These are phyloP conservation scores for Scophthalmus maximus DNA, from an alignment of 2,113 vertebrate species.

Conservation along the genomic window DNA sequence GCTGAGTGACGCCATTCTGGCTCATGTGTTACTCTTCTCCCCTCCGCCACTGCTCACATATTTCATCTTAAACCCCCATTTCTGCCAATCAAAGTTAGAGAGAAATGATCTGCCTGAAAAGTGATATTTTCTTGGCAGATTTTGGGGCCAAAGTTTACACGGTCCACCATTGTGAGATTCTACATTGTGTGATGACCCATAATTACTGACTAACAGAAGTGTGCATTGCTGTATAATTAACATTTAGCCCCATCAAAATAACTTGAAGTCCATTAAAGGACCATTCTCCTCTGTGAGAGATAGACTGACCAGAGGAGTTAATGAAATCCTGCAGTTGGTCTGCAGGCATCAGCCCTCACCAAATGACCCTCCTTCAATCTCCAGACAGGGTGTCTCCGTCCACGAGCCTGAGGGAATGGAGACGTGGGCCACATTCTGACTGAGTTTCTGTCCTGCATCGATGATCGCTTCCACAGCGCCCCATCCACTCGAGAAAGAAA, in stretches of 20 bases:
- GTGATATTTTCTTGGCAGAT: constrained; percentile 61
- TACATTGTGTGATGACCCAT: constrained; percentile 56
- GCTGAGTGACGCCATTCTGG: constrained; percentile 50
- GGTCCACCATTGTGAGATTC: constrained; percentile 42
- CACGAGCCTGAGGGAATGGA: constrained; percentile 46
- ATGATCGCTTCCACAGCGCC: constrained; percentile 66
- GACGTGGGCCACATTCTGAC: constrained; percentile 65
- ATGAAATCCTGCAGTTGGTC: constrained; percentile 74
- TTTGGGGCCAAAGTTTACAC: constrained; percentile 41
- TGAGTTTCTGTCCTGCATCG: constrained; percentile 53
- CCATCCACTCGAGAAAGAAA: constrained; percentile 52
- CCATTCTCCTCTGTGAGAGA: constrained; percentile 63
- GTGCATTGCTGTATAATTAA: constrained; percentile 70
- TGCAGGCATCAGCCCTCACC: constrained; percentile 46
- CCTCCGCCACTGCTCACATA: constrained; percentile 62
- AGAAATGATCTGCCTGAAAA: constrained; percentile 62
- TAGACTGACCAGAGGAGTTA: constrained; percentile 68
- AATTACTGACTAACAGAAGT: constrained; percentile 63
- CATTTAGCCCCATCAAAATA: constrained; percentile 70
- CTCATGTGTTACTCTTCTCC: constrained; percentile 54
- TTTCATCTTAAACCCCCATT: constrained; percentile 62
- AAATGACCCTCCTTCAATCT: constrained; percentile 71
- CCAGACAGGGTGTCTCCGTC: constrained; percentile 55
- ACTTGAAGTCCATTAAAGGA: constrained; percentile 61
- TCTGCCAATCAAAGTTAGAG: constrained; percentile 54